Percentiles rank a stretch among this genome's conserved stretches.
Conservation (phyloP, 2,888 invertebrate genomes). For the Pristionchus fissidentatus region DNA sequence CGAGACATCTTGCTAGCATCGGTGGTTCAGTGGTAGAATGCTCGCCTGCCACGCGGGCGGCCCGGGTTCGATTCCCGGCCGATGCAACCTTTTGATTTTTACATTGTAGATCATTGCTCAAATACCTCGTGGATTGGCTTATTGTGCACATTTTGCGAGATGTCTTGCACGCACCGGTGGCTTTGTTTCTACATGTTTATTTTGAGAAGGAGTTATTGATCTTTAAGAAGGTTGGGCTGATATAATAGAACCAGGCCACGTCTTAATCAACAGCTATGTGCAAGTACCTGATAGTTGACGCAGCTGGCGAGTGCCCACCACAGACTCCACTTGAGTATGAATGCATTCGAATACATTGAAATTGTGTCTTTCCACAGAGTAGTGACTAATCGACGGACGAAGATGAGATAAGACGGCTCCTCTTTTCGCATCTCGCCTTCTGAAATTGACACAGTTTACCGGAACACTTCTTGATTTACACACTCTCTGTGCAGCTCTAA, state of each 20-base stretch:
- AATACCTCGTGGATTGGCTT: too few species aligned
- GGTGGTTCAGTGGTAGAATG: conserved; percentile 72
- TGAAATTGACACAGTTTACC: neutral
- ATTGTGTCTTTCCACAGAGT: neutral
- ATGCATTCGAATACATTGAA: conserved; percentile 48
- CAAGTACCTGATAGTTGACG: conserved; percentile 82
- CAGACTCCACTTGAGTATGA: conserved; percentile 84
- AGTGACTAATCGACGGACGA: neutral
- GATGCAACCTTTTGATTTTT: too few species aligned
- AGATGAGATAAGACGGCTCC: conserved; percentile 32
- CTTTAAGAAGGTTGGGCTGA: too few species aligned
- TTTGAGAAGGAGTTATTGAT: too few species aligned
- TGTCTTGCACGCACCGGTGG: neutral
- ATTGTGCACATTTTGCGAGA: neutral
- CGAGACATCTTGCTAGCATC: too few species aligned
- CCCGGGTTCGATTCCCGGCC: conserved; percentile 73
- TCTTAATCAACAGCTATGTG: too few species aligned
- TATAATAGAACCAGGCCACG: too few species aligned
- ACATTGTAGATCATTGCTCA: too few species aligned
- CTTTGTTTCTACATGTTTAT: too few species aligned
- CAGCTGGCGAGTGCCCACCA: conserved; percentile 87
- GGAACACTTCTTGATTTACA: neutral
- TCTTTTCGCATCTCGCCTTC: neutral
- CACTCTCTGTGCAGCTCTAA: neutral
- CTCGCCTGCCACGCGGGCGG: conserved; percentile 74